These are phyloP conservation scores for Morone chrysops DNA, from an alignment of 2,113 vertebrate species.

Conservation along the genomic window DNA sequence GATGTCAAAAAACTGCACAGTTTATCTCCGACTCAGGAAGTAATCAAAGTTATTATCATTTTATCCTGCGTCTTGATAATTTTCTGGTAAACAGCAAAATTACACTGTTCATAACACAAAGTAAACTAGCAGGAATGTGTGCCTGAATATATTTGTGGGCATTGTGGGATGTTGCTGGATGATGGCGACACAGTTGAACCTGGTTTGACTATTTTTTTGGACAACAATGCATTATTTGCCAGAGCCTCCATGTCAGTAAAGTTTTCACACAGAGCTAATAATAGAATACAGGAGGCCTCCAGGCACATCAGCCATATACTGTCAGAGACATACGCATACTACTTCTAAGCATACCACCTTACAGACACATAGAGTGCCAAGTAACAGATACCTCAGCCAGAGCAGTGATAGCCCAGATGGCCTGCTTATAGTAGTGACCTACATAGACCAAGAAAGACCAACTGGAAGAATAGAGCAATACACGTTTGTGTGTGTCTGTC, in stretches of 20 bases:
- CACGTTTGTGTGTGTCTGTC: conserved; percentile 29
- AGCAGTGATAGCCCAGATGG: conserved; percentile 57
- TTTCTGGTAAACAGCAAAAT: no score
- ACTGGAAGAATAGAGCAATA: conserved; percentile 37
- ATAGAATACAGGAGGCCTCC: not conserved
- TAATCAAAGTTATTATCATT: no score
- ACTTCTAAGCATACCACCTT: not conserved
- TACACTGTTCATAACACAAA: not conserved
- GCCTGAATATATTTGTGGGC: not conserved
- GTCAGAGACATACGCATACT: not conserved
- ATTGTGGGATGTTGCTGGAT: not conserved
- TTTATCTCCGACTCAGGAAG: no score
- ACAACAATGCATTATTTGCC: not conserved
- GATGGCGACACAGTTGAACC: not conserved
- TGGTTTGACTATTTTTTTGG: not conserved
- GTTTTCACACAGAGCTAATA: no score
- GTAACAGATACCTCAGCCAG: conserved; percentile 29
- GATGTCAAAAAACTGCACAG: no score
- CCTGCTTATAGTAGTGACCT: conserved; percentile 61
- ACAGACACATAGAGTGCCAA: conserved; percentile 18
- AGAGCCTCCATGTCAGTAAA: not conserved
- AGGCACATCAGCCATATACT: not conserved
- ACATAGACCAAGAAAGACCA: conserved; percentile 54
- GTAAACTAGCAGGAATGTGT: not conserved
- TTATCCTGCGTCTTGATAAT: no score